A percentile compares a stretch with the other conserved stretches of the same genome.
Evolutionary conservation across 2,113 vertebrate genomes (phyloP).

Genomic region (Protobothrops mucrosquamatus): DNA sequence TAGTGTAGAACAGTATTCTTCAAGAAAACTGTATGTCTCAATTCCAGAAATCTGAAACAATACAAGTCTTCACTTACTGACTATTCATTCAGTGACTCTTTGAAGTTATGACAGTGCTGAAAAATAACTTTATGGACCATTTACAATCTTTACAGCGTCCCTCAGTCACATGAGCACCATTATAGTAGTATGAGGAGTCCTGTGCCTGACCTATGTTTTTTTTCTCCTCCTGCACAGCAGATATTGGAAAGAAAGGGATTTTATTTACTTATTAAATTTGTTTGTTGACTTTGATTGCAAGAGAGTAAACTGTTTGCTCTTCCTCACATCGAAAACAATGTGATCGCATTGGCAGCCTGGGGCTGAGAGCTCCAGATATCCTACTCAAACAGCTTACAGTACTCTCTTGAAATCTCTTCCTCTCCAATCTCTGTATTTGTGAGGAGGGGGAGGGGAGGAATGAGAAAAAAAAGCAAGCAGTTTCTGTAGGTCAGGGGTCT

Average conservation of each 20-base stretch:
- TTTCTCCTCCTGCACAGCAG: neutral
- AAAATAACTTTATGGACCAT: neutral
- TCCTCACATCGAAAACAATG: neutral
- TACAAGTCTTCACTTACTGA: neutral
- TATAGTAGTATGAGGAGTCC: neutral
- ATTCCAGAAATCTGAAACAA: neutral
- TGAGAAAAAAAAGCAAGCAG: too few relatives aligned
- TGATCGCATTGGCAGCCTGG: neutral
- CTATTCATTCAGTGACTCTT: neutral
- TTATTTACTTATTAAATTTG: neutral
- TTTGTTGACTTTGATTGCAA: neutral
- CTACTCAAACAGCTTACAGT: neutral
- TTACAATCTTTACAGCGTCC: neutral
- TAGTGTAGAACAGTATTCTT: neutral
- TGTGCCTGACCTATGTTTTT: neutral
- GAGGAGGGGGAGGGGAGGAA: too few relatives aligned
- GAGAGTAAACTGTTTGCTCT: neutral
- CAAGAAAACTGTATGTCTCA: neutral
- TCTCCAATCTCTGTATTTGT: neutral
- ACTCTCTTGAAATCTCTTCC: neutral
- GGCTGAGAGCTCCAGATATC: neutral
- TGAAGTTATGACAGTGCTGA: neutral
- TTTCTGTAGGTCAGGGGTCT: too few relatives aligned
- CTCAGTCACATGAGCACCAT: neutral
- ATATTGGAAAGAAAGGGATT: neutral